Percentiles rank a stretch among this genome's conserved stretches.
Evolutionary conservation across 2,888 invertebrate genomes (phyloP).

Genomic region (Cremastinae sp.): DNA sequence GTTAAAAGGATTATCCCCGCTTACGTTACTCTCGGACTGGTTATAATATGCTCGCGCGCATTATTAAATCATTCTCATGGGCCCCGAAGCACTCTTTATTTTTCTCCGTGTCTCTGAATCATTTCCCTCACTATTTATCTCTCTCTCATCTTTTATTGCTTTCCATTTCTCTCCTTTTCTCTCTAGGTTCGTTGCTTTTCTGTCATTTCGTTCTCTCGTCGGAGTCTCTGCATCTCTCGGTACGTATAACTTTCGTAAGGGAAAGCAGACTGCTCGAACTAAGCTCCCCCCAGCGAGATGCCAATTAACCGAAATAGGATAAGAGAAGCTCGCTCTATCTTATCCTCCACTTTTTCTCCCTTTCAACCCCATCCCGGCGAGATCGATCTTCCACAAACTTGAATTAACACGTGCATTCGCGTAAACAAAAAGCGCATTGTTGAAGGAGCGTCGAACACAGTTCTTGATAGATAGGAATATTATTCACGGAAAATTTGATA

Average conservation of each 20-base stretch:
- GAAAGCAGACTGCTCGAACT: slow-evolving; percentile 39
- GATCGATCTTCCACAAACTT: neutral
- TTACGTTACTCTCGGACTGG: slow-evolving; percentile 72
- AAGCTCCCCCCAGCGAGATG: slow-evolving; percentile 52
- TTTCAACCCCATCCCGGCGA: neutral
- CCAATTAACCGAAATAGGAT: slow-evolving; percentile 63
- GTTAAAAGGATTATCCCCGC: slow-evolving; percentile 78
- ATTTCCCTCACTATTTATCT: neutral
- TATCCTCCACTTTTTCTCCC: slow-evolving; percentile 4
- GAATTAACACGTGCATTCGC: too few relatives aligned
- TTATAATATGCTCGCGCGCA: slow-evolving; percentile 74
- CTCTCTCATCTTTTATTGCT: slow-evolving; percentile 5
- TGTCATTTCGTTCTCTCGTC: slow-evolving; percentile 48
- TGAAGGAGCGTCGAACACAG: too few relatives aligned
- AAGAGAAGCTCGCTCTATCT: slow-evolving; percentile 39
- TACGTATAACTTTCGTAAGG: slow-evolving; percentile 36
- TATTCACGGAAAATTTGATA: too few relatives aligned
- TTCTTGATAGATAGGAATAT: too few relatives aligned
- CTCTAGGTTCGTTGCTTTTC: slow-evolving; percentile 39
- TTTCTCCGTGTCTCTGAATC: slow-evolving; percentile 12
- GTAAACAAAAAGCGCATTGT: too few relatives aligned
- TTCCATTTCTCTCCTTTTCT: slow-evolving; percentile 35
- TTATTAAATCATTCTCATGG: slow-evolving; percentile 77
- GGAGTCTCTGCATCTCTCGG: slow-evolving; percentile 37
- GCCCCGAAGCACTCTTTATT: slow-evolving; percentile 50